A percentile compares a stretch with the other conserved stretches of the same genome.
These are phyloP conservation scores for Ophion costatus DNA, from an alignment of 2,888 invertebrate species.

Conservation along the genomic window DNA sequence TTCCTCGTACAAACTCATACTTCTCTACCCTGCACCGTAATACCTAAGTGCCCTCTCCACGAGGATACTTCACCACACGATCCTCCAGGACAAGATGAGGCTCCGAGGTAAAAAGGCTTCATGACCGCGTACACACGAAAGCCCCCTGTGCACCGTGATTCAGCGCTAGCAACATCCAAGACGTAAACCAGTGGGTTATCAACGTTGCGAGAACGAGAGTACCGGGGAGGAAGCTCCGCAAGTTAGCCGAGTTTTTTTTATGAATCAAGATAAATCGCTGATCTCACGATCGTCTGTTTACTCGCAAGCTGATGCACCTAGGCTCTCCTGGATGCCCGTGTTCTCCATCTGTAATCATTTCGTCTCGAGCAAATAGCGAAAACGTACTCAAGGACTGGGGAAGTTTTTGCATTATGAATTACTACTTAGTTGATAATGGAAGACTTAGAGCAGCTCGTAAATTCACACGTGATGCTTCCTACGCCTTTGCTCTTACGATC, in stretches of 20 bases:
- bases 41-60: conserved; percentile 25
- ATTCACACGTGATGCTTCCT: not conserved
- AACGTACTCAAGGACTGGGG: not conserved
- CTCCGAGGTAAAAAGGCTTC: conserved; percentile 18
- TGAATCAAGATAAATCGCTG: not conserved
- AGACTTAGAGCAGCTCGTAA: not conserved
- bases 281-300: not conserved
- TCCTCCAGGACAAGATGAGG: conserved; percentile 12
- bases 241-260: conserved; percentile 1
- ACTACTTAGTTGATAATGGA: not conserved
- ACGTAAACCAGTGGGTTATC: conserved; percentile 71
- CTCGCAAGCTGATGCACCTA: not conserved
- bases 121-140: conserved; percentile 68
- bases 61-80: conserved; percentile 15
- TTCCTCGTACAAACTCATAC: not conserved
- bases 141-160: conserved; percentile 73
- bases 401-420: not conserved
- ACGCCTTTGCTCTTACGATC: too few relatives aligned
- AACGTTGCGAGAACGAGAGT: conserved; percentile 36
- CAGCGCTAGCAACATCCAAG: conserved; percentile 70
- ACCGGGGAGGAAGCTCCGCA: not conserved
- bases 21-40: conserved; percentile 19
- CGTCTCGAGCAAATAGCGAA: not conserved
- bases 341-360: not conserved
- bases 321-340: not conserved